Conservation (phyloP, 2,888 invertebrate species). For the Limnephilus lunatus region DNA sequence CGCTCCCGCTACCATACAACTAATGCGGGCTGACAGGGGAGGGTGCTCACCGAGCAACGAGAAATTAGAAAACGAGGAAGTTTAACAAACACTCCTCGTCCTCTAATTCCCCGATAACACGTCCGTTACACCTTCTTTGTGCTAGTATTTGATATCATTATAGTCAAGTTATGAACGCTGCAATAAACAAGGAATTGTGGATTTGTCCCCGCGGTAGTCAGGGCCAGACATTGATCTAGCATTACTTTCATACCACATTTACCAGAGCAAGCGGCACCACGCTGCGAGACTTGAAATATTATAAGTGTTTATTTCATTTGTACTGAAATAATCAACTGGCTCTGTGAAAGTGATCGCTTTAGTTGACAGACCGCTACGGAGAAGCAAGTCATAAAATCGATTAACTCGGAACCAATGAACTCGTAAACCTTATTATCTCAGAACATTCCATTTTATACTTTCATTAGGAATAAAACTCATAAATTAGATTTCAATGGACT, state of each 20-base stretch:
- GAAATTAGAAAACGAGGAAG: too few relatives aligned
- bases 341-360: slow-evolving; percentile 33
- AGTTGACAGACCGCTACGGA: slow-evolving; percentile 23
- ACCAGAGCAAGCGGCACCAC: slow-evolving; percentile 52
- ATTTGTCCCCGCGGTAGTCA: slow-evolving; percentile 28
- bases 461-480: not conserved
- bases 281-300: slow-evolving; percentile 60
- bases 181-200: slow-evolving; percentile 34
- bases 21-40: too few relatives aligned
- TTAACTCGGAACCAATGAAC: slow-evolving; percentile 32
- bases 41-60: too few relatives aligned
- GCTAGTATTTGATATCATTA: slow-evolving; percentile 1
- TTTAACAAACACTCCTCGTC: too few relatives aligned
- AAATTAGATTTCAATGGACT: not conserved
- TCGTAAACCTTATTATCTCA: slow-evolving; percentile 35
- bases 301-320: slow-evolving; percentile 33
- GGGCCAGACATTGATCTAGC: slow-evolving; percentile 60
- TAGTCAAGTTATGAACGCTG: slow-evolving; percentile 22
- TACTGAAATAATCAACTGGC: slow-evolving; percentile 14
- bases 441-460: not conserved
- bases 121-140: too few relatives aligned
- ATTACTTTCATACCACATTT: slow-evolving; percentile 53
- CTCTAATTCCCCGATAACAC: too few relatives aligned
- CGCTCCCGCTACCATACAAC: too few relatives aligned
- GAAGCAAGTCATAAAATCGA: slow-evolving; percentile 19